Evolutionary conservation across 2,888 invertebrate species (phyloP).

Genomic region (Adineta ricciae): DNA sequence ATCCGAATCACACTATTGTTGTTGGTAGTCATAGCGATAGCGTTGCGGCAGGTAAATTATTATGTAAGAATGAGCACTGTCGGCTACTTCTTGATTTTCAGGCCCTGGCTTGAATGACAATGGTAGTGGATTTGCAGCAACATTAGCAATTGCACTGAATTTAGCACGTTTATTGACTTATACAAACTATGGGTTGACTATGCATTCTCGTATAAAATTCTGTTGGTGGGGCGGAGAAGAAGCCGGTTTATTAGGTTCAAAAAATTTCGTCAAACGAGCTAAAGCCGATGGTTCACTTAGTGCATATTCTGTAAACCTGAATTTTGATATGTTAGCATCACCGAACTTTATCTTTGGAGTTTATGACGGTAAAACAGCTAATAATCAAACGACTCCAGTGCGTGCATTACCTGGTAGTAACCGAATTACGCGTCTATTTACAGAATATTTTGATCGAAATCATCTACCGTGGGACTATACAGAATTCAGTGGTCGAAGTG

Average conservation of each 20-base stretch:
- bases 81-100: neutral
- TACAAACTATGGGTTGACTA: neutral
- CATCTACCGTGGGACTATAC: neutral
- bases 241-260: neutral
- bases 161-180: neutral
- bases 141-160: neutral
- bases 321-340: constrained; percentile 20
- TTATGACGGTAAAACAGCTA: neutral
- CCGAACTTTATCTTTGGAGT: constrained; percentile 9
- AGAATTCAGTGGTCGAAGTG: constrained; percentile 16
- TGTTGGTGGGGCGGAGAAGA: neutral
- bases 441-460: constrained; percentile 2
- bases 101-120: neutral
- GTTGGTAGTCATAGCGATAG: constrained; percentile 21
- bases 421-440: neutral
- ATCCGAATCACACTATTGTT: neutral
- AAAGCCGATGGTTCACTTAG: neutral
- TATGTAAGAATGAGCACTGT: too few species aligned
- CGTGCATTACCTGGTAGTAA: constrained; percentile 14
- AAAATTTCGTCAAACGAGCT: neutral
- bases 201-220: neutral
- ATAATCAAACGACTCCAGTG: neutral
- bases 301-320: neutral
- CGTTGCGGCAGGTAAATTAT: neutral
- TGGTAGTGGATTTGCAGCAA: neutral